Conservation (phyloP, 2,113 vertebrate genomes). For the Fukomys damarensis region DNA sequence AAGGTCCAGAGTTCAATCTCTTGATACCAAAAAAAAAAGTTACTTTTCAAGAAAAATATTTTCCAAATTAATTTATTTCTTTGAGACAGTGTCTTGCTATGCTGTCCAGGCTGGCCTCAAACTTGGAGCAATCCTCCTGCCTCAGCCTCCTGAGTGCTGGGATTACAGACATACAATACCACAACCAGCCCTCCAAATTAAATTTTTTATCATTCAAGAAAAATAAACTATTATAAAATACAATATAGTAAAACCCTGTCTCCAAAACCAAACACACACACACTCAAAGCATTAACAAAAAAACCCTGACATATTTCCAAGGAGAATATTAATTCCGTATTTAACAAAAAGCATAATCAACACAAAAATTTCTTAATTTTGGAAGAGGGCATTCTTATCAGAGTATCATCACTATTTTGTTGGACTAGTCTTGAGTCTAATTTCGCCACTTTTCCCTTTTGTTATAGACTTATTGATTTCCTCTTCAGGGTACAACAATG, state of each 20-base stretch:
- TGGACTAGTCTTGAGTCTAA: neutral
- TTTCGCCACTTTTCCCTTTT: slow-evolving; percentile 11
- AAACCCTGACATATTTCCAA: neutral
- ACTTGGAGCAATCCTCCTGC: neutral
- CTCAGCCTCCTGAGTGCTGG: neutral
- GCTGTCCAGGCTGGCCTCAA: neutral
- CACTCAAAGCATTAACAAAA: neutral
- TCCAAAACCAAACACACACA: neutral
- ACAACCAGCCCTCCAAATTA: neutral
- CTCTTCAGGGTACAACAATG: neutral
- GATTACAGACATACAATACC: neutral
- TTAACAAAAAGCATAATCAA: neutral
- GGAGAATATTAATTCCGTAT: neutral
- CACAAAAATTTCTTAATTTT: neutral
- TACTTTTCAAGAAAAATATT: neutral
- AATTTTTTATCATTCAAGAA: slow-evolving; percentile 28
- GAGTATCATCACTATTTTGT: neutral
- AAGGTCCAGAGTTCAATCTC: no score
- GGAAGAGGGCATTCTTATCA: neutral
- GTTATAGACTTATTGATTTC: neutral
- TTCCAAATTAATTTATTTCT: neutral
- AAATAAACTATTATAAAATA: slow-evolving; percentile 7
- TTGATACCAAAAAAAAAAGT: no score
- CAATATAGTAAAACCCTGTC: neutral
- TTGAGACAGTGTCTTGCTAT: neutral